A percentile compares a stretch with the other conserved stretches of the same genome.
Conservation (phyloP, 2,113 vertebrate species). For the Bostrychus sinensis region DNA sequence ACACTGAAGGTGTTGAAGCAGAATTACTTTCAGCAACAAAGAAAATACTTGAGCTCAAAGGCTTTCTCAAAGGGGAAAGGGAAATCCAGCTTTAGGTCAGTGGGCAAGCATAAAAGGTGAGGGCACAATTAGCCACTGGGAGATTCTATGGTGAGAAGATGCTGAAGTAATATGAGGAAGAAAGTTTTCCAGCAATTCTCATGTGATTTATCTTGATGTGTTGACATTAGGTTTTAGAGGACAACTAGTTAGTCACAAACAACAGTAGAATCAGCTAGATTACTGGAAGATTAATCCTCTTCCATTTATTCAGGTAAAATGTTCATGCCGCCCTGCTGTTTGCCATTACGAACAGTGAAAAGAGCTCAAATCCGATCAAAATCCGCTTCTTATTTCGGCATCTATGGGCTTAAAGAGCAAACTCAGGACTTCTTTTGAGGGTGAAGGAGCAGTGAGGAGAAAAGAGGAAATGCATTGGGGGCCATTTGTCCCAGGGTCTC, state of each 20-base stretch:
- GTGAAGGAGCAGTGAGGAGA: conserved; percentile 24
- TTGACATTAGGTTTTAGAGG: background rate
- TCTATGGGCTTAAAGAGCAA: conserved; percentile 43
- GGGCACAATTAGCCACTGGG: conserved; percentile 13
- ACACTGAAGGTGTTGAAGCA: conserved; percentile 11
- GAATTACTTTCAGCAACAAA: conserved; percentile 14
- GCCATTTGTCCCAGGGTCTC: conserved; percentile 61
- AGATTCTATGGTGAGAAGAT: conserved; percentile 6
- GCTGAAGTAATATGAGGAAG: background rate
- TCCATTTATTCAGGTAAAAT: conserved; percentile 43
- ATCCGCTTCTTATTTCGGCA: conserved; percentile 23
- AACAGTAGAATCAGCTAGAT: conserved; percentile 25
- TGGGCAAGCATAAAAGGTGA: conserved; percentile 34
- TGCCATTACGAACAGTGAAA: conserved; percentile 42
- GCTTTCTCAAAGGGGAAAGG: conserved; percentile 15
- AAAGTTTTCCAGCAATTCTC: background rate
- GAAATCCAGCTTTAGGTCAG: conserved; percentile 41
- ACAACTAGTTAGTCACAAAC: conserved; percentile 9
- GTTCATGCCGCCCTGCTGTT: conserved; percentile 48
- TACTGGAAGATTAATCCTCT: conserved; percentile 45
- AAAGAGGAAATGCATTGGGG: conserved; percentile 56
- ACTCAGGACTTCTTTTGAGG: conserved; percentile 45
- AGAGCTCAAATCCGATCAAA: conserved; percentile 27
- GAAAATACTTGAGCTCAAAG: conserved; percentile 16
- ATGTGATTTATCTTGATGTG: conserved; percentile 2